Conservation (phyloP, 2,797 vertebrate genomes). For the Neopelma chrysocephalum region DNA sequence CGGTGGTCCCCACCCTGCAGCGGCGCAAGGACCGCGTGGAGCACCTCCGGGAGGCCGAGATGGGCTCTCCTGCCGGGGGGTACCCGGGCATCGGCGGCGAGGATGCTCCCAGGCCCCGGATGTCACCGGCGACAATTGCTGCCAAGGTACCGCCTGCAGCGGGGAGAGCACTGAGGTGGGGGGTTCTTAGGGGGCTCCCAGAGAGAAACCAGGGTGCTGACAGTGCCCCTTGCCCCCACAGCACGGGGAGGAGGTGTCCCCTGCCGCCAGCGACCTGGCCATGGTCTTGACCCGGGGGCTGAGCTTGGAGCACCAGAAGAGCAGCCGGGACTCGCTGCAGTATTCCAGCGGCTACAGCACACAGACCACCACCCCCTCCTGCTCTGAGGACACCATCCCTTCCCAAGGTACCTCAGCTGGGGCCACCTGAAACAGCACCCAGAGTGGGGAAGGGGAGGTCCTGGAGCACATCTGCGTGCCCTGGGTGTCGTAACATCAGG, state of each 20-base stretch:
- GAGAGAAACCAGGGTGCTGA: neutral
- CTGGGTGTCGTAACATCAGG: rapidly evolving
- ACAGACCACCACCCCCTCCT: constrained; percentile 93
- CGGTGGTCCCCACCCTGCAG: constrained; percentile 80
- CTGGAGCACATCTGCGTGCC: rapidly evolving
- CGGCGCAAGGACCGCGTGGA: constrained; percentile 88
- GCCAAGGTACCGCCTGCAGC: constrained; percentile 79
- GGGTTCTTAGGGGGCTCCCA: neutral
- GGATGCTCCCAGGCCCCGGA: constrained; percentile 82
- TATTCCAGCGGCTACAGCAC: constrained; percentile 97
- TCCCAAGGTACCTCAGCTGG: constrained; percentile 85
- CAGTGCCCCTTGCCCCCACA: neutral
- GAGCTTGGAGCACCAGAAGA: constrained; percentile 95
- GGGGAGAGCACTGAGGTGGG: rapidly evolving
- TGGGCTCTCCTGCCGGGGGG: constrained; percentile 65
- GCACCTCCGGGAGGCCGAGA: constrained; percentile 85
- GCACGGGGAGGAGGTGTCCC: constrained; percentile 92
- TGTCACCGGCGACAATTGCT: constrained; percentile 86
- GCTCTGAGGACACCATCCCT: constrained; percentile 96
- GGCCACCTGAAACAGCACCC: neutral
- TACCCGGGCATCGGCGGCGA: constrained; percentile 76
- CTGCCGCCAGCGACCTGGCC: constrained; percentile 92
- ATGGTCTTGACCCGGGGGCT: constrained; percentile 94
- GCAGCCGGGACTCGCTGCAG: constrained; percentile 94
- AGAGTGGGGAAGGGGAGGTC: neutral